A percentile compares a stretch with the other conserved stretches of the same genome.
Evolutionary conservation across 1,140 invertebrate genomes (phyloP).

Genomic region (Drosophila paulistorum): DNA sequence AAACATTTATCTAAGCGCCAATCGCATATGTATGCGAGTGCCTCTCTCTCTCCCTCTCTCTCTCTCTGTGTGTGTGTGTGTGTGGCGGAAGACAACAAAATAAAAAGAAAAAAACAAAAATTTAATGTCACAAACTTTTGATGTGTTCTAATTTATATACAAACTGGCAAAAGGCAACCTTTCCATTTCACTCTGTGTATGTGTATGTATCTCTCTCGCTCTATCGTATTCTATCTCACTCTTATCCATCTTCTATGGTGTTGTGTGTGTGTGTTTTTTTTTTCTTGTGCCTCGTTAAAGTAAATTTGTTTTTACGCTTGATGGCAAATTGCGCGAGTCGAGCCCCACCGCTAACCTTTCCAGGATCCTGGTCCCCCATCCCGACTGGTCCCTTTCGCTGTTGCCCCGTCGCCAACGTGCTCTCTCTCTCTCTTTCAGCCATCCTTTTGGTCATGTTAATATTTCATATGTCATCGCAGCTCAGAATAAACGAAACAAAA

Average conservation of each 20-base stretch:
- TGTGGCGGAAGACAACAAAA: background rate
- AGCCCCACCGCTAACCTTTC: background rate
- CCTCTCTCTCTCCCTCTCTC: no score
- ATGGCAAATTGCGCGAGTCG: conserved; percentile 67
- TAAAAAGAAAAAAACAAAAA: conserved; percentile 22
- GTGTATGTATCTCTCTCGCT: conserved; percentile 3
- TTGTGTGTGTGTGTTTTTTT: background rate
- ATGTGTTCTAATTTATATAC: conserved; percentile 74
- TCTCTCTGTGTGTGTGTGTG: background rate
- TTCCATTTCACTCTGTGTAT: conserved; percentile 27
- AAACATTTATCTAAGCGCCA: conserved; percentile 69
- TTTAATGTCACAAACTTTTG: conserved; percentile 74
- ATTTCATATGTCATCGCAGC: conserved; percentile 77
- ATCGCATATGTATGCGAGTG: conserved; percentile 31
- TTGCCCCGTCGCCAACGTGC: no score
- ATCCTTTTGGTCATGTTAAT: conserved; percentile 64
- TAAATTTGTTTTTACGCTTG: conserved; percentile 78
- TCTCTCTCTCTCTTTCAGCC: background rate
- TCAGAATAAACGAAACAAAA: background rate
- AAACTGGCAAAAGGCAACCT: conserved; percentile 32
- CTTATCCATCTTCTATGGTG: conserved; percentile 4
- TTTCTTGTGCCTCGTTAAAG: conserved; percentile 62
- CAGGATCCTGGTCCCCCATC: background rate
- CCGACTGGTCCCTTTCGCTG: background rate
- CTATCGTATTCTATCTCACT: background rate